These are phyloP conservation scores for Xestia rhomboidea DNA, from an alignment of 2,888 invertebrate genomes.

Conservation along the genomic window DNA sequence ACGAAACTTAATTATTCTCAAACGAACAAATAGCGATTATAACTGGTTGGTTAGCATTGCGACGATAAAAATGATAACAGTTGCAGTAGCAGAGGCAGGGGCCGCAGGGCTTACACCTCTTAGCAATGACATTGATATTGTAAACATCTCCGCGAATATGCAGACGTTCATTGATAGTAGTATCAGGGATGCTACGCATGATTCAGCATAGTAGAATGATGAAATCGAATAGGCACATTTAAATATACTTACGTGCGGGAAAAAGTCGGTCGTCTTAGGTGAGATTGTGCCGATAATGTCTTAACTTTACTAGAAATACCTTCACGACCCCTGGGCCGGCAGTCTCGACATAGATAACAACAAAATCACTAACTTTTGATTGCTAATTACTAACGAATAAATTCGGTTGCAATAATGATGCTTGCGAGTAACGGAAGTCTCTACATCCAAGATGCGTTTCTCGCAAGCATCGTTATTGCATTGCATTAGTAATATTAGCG, in stretches of 20 bases:
- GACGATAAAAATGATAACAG: slow-evolving; percentile 52
- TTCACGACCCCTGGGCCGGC: no score
- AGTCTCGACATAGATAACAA: no score
- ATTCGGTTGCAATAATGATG: no score
- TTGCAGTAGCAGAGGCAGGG: slow-evolving; percentile 24
- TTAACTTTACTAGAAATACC: no score
- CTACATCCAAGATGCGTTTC: no score
- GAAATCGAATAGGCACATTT: not conserved
- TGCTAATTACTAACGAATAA: no score
- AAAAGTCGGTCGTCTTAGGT: not conserved
- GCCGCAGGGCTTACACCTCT: not conserved
- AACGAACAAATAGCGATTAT: slow-evolving; percentile 11
- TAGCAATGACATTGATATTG: slow-evolving; percentile 36
- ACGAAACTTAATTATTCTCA: slow-evolving; percentile 27
- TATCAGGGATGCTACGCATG: not conserved
- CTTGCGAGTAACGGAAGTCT: no score
- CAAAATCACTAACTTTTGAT: no score
- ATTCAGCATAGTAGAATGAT: not conserved
- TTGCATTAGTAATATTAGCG: no score
- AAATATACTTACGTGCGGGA: not conserved
- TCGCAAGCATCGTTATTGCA: no score
- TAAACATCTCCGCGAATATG: slow-evolving; percentile 24
- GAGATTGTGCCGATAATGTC: not conserved
- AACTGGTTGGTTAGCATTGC: slow-evolving; percentile 27
- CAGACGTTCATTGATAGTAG: slow-evolving; percentile 32